Percentiles rank a stretch among this genome's conserved stretches.
phyloP scores from a whole-genome alignment of 92 coral and sea anemone genomes.

The Isaurus tuberculatus region DNA sequence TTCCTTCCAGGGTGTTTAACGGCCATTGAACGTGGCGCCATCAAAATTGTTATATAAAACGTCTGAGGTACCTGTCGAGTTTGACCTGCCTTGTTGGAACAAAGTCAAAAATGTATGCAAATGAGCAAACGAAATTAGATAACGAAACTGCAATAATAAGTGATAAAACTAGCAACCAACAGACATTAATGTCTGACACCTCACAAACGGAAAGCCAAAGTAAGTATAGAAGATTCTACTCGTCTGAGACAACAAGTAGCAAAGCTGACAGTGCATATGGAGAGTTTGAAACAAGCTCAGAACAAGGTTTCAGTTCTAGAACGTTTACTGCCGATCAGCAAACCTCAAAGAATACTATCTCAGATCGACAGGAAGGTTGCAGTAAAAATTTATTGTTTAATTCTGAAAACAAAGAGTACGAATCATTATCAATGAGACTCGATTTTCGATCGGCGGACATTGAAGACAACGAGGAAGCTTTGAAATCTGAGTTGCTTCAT shows the following conservation, averaged over 20 bases:
- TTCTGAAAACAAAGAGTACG: slow-evolving; percentile 4
- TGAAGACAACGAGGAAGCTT: slow-evolving; percentile 73
- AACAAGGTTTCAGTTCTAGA: slow-evolving; percentile 5
- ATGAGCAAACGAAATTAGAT: neutral
- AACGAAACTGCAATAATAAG: slow-evolving; percentile 23
- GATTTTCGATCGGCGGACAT: slow-evolving; percentile 39
- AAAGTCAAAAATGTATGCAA: slow-evolving; percentile 35
- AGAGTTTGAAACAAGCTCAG: slow-evolving; percentile 21
- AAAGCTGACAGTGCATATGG: slow-evolving; percentile 41
- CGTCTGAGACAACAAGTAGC: slow-evolving; percentile 27
- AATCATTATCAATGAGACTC: slow-evolving; percentile 32
- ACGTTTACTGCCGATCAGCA: neutral
- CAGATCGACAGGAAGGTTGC: slow-evolving; percentile 15
- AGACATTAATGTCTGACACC: neutral
- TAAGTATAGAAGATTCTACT: slow-evolving; percentile 11
- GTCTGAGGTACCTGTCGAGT: neutral
- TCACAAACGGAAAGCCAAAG: slow-evolving; percentile 4
- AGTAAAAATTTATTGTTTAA: slow-evolving; percentile 11
- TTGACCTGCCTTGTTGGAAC: slow-evolving; percentile 18
- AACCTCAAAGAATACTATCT: neutral
- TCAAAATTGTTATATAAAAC: neutral
- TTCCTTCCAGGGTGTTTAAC: neutral
- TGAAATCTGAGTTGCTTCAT: slow-evolving; percentile 84
- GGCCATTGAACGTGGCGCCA: neutral
- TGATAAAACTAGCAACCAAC: slow-evolving; percentile 11